Evolutionary conservation across 1,140 invertebrate species (phyloP), one percentile per base, ranked within the genome.

Genomic region (Brachionus koreanus): DNA sequence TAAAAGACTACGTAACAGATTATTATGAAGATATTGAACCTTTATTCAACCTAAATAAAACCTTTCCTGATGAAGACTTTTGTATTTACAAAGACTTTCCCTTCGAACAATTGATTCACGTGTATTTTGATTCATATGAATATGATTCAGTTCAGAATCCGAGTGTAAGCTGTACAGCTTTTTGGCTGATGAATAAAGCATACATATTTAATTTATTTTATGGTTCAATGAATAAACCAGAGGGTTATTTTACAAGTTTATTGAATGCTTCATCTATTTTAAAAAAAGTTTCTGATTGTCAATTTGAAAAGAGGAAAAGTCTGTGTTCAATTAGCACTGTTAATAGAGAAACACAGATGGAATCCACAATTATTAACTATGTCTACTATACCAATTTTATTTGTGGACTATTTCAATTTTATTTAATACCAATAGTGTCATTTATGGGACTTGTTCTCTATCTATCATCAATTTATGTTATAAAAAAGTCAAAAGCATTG

Each of bases 31-130:
- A 65, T 65, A 29, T 65, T 37, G 63, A 65, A 6, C 63, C 63
- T 33, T 33, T 65, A 0, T 65, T 65, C 3, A 5, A 65, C 29
- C 25, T 65, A 1, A 65, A 65, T n/a, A 6, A 33, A 12, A 65
- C 63, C 10, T 65, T 65, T 65, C 29, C 61, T 13, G 25, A 65
- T 4, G 61, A 37, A 33, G 61, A 65, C 61, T 65, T 65, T 65
- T 65, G 61, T 65, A 57, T 57, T 57, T 57, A 57, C n/a, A 57
- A 57, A 57, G 49, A 57, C 16, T 57, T 57, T 57, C 49, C 49
- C 2, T 57, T 57, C 49, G n/a, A 57, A 7, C 49, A 57, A 57
- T 16, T 57, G 5, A 19, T 57, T 57, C 49, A 57, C 19, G 19
- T 57, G 16, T 57, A 57, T 19, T 57, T 57, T 57, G 49, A 57